Evolutionary conservation across 2,113 vertebrate species (phyloP).

Genomic region (Tachuris rubrigastra): DNA sequence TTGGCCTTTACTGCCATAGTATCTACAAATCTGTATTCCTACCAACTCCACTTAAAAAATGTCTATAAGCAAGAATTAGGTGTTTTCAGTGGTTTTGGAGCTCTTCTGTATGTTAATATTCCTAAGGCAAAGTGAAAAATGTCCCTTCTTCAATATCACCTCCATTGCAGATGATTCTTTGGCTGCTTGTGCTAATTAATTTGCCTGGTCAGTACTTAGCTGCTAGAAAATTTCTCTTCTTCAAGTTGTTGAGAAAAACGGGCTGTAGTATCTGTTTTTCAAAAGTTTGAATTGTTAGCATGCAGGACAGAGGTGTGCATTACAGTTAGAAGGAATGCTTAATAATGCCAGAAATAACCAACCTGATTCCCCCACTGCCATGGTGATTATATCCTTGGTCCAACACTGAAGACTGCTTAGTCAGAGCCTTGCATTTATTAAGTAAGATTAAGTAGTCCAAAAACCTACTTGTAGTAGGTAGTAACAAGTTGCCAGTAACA

Average conservation of each 20-base stretch:
- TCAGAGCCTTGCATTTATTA: neutral
- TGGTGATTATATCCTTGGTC: neutral
- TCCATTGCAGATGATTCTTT: neutral
- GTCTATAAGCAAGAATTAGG: conserved; percentile 21
- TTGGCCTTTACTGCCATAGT: neutral
- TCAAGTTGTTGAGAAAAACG: neutral
- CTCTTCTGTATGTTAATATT: neutral
- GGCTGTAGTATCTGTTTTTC: neutral
- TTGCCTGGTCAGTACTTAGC: neutral
- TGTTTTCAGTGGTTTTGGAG: neutral
- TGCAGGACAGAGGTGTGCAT: neutral
- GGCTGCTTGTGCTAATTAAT: neutral
- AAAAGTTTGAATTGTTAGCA: neutral
- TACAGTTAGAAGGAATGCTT: neutral
- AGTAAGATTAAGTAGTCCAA: neutral
- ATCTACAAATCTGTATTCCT: neutral
- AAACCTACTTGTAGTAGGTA: neutral
- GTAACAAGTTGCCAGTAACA: neutral
- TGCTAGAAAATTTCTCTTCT: neutral
- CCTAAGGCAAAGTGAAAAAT: neutral
- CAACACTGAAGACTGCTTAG: neutral
- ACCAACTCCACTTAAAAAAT: neutral
- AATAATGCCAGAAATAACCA: neutral
- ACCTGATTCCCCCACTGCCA: neutral
- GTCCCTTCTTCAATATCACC: neutral